Base-by-base conservation (phyloP, 2,797 vertebrate species). In the Platalea minor region DNA sequence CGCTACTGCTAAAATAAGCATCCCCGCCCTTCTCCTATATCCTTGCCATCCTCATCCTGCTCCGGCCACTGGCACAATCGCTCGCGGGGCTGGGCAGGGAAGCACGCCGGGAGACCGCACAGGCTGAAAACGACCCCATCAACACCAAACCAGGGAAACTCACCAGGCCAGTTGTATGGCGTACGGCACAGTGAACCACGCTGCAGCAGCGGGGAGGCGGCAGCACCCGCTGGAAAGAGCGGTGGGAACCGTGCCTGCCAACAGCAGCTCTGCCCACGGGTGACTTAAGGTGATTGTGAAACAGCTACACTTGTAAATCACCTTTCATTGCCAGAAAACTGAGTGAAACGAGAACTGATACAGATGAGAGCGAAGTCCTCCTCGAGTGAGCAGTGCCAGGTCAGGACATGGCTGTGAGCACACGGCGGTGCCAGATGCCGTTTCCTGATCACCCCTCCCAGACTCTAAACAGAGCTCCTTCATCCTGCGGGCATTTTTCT, bases 161-260 rank as follows among this genome's bases (percentile, higher is more conserved):
- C 65, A 68, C n/a, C 41, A 17, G 18, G 65, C 45, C 54, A 73
- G 41, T 53, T 11, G 0, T 4, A 15, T 8, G 25, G 37, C 11
- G 3, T 4, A 25, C 2, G 41, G 76, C 65, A 94, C 57, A 75
- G 56, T 0, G 15, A 31, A 54, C 59, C 6, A 3, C 0, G 10
- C 9, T 73, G 61, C 54, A 57, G 84, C 61, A 65, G 75, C 33
- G 70, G 35, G 29, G 67, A 79, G 54, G 56, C 16, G 75, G 68
- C 64, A 93, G 88, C 59, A 89, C 18, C 9, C 48, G 28, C 56
- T 92, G 83, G 26, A 48, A 65, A 85, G 74, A 50, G 59, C 2
- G 1, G 45, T 1, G 2, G 81, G 59, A 91, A 75, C 51, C 0
- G 0, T 29, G 45, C 13, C 43, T 11, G 1, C 45, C 60, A 69